phyloP scores from a whole-genome alignment of 1,140 invertebrate species.

The Heterodera carotae region DNA sequence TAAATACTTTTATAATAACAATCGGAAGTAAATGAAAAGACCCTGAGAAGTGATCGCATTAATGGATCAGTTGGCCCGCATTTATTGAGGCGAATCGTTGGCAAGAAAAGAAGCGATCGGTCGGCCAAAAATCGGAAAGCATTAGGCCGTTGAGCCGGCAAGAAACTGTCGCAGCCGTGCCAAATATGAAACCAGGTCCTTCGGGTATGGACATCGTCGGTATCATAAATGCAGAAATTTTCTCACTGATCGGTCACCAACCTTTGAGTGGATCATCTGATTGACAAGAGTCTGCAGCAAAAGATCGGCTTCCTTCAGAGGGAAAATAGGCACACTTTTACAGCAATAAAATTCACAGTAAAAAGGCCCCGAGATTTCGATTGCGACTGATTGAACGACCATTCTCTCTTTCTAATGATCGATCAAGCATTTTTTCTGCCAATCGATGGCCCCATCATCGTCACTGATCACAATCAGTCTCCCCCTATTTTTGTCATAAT shows the following conservation, averaged over 20 bases:
- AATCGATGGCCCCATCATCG: too few species aligned
- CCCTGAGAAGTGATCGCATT: neutral
- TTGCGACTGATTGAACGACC: too few species aligned
- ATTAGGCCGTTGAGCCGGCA: neutral
- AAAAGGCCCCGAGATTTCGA: too few species aligned
- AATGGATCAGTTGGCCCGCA: neutral
- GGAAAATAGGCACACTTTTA: neutral
- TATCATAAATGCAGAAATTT: neutral
- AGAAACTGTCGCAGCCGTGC: conserved; percentile 18
- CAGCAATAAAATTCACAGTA: too few species aligned
- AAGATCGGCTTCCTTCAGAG: conserved; percentile 12
- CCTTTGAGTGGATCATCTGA: conserved; percentile 24
- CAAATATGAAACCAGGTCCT: conserved; percentile 15
- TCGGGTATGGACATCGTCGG: too few species aligned
- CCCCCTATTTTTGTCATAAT: too few species aligned
- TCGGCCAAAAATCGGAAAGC: too few species aligned
- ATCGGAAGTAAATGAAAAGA: too few species aligned
- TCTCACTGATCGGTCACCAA: neutral
- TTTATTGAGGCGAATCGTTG: neutral
- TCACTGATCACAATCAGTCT: too few species aligned
- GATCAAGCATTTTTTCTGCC: too few species aligned
- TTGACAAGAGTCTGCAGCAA: conserved; percentile 13
- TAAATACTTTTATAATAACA: too few species aligned
- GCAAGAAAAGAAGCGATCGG: neutral
- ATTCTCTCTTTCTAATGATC: too few species aligned